Evolutionary conservation across 2,113 vertebrate genomes (phyloP).

Genomic region (Daubentonia madagascariensis): DNA sequence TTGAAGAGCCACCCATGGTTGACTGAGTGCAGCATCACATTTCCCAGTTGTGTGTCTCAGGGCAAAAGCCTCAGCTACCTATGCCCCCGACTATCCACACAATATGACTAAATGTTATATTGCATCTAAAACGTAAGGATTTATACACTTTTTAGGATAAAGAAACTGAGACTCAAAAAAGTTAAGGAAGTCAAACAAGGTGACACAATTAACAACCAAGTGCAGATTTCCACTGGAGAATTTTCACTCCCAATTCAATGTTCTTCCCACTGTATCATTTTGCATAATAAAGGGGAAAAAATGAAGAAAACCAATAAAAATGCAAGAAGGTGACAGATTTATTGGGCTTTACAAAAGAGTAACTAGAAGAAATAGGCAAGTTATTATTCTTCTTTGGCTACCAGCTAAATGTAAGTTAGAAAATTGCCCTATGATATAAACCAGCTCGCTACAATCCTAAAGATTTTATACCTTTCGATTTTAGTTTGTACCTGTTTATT

Average conservation of each 20-base stretch:
- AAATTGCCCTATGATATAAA: constrained; percentile 9
- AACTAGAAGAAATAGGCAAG: background rate
- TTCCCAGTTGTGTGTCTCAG: background rate
- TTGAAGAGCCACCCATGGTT: background rate
- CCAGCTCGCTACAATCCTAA: background rate
- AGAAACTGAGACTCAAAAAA: background rate
- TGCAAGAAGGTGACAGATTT: constrained; percentile 1
- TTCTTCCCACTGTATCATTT: background rate
- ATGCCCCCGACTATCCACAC: background rate
- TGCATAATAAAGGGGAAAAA: background rate
- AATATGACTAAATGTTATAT: background rate
- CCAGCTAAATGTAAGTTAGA: constrained; percentile 28
- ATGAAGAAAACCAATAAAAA: constrained; percentile 48
- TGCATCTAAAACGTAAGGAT: background rate
- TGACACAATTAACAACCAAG: background rate
- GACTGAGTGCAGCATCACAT: background rate
- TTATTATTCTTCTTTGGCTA: constrained; percentile 9
- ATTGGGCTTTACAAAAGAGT: background rate
- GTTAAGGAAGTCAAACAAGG: background rate
- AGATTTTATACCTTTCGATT: constrained; percentile 31
- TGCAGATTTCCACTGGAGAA: background rate
- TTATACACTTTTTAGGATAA: background rate
- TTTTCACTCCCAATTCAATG: background rate
- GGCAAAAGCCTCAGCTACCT: background rate
- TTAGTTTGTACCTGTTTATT: constrained; percentile 24